Base-by-base conservation (phyloP, 2,797 vertebrate species). In the Nannoperca australis region DNA sequence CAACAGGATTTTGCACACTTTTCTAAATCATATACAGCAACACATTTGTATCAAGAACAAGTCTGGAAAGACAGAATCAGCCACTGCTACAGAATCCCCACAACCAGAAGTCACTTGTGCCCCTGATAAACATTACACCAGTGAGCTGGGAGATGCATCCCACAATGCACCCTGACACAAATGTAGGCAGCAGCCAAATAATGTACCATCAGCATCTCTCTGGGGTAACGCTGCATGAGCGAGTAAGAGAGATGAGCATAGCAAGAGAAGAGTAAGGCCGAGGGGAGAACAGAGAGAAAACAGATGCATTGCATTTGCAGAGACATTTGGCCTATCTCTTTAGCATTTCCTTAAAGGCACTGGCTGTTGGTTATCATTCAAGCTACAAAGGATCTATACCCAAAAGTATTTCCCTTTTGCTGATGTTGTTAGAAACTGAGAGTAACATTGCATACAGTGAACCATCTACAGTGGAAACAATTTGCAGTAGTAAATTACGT, bases 121-220 rank as follows among this genome's bases (percentile, higher is more conserved):
- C 63, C 18, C 51, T 45, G 40, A 47, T 60, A 79, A 73, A 76
- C 59, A 65, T 67, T 67, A 42, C 47, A 68, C 51, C 55, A 62
- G 70, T 70, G 60, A 72, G 63, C 64, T 61, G 66, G 54, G 64
- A 54, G 73, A 73, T 56, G 76, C 60, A 78, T 60, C 82, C 51
- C 72, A 79, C 73, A 77, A 86, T 83, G 63, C 81, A 81, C 70
- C 54, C 60, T 62, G 78, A 79, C 84, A 78, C 69, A 81, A 83
- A 88, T 68, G 78, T 67, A 89, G 63, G 79, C 85, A 85, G 81
- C 76, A 74, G 81, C 73, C 81, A 82, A 84, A 89, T 86, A 71
- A 87, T 82, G 80, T 58, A 79, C 70, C 67, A 87, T 83, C 81
- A 88, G 78, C 64, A 73, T 73, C 71, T 84, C 76, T 85, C 83